Percentiles rank a stretch among this genome's conserved stretches.
These are phyloP conservation scores for Drosophila cardini DNA, from an alignment of 1,140 invertebrate species.

Conservation along the genomic window DNA sequence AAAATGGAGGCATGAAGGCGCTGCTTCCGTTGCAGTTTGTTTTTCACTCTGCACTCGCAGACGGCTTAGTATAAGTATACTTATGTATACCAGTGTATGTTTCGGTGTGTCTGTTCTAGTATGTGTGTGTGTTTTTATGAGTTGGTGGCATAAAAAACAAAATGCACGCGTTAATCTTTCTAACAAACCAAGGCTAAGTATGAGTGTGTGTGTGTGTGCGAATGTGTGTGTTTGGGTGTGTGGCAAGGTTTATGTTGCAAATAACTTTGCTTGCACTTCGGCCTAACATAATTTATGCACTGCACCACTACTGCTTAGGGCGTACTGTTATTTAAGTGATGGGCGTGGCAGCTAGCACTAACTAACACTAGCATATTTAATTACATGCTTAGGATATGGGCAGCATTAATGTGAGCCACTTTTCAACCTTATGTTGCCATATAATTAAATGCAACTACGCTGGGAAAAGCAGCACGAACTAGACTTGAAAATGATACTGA, in stretches of 20 bases:
- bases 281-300: constrained; percentile 79
- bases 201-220: constrained; percentile 9
- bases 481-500: constrained; percentile 7
- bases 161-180: constrained; percentile 77
- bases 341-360: constrained; percentile 29
- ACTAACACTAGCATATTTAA: constrained; percentile 63
- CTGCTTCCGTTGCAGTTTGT: constrained; percentile 78
- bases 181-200: constrained; percentile 72
- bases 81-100: constrained; percentile 16
- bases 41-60: constrained; percentile 61
- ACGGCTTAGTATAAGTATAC: constrained; percentile 72
- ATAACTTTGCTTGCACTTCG: constrained; percentile 78
- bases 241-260: constrained; percentile 65
- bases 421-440: constrained; percentile 51
- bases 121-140: constrained; percentile 50
- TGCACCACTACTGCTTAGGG: constrained; percentile 29
- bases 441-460: constrained; percentile 53
- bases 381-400: constrained; percentile 67
- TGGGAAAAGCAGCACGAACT: constrained; percentile 10
- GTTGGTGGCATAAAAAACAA: constrained; percentile 69
- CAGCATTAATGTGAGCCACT: constrained; percentile 59
- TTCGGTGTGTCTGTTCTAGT: constrained; percentile 20
- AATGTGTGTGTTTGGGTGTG: constrained; percentile 13
- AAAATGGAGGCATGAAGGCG: constrained; percentile 44
- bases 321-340: constrained; percentile 28